phyloP scores from a whole-genome alignment of 2,888 invertebrate species.

The Operophtera brumata region DNA sequence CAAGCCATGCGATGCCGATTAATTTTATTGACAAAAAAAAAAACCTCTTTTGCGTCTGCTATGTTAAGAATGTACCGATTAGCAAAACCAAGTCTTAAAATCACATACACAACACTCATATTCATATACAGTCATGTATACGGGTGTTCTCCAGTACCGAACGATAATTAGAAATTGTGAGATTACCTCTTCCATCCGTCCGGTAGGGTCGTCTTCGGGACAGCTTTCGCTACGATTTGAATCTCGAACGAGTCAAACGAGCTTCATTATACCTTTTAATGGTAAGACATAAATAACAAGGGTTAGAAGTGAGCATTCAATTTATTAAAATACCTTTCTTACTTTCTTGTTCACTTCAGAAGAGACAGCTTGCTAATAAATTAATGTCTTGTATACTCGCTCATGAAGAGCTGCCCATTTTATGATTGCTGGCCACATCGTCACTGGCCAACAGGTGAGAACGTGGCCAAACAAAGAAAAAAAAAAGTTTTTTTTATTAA shows the following conservation, averaged over 20 bases:
- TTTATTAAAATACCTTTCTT: slow-evolving; percentile 1
- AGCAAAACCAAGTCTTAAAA: too few relatives aligned
- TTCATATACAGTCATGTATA: too few relatives aligned
- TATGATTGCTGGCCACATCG: too few relatives aligned
- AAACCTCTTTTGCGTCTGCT: too few relatives aligned
- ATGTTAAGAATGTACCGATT: too few relatives aligned
- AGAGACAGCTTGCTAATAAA: not conserved
- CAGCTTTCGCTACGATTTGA: slow-evolving; percentile 31
- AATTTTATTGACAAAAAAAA: too few relatives aligned
- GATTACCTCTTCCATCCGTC: slow-evolving; percentile 20
- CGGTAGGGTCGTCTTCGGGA: slow-evolving; percentile 29
- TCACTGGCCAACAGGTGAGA: too few relatives aligned
- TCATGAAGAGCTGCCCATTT: not conserved
- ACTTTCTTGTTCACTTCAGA: too few relatives aligned
- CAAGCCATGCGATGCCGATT: too few relatives aligned
- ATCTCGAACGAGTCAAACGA: slow-evolving; percentile 23
- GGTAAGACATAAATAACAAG: slow-evolving; percentile 11
- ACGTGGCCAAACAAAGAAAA: too few relatives aligned
- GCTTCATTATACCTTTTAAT: slow-evolving; percentile 20
- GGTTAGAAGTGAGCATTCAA: slow-evolving; percentile 5
- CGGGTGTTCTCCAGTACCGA: not conserved
- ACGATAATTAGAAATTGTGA: slow-evolving; percentile 9
- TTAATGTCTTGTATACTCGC: not conserved
- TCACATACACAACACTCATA: too few relatives aligned
- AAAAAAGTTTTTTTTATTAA: not conserved